Evolutionary conservation across 2,888 invertebrate species (phyloP), one percentile per base, ranked within the genome.

Genomic region (Scaptomyza tumidula): DNA sequence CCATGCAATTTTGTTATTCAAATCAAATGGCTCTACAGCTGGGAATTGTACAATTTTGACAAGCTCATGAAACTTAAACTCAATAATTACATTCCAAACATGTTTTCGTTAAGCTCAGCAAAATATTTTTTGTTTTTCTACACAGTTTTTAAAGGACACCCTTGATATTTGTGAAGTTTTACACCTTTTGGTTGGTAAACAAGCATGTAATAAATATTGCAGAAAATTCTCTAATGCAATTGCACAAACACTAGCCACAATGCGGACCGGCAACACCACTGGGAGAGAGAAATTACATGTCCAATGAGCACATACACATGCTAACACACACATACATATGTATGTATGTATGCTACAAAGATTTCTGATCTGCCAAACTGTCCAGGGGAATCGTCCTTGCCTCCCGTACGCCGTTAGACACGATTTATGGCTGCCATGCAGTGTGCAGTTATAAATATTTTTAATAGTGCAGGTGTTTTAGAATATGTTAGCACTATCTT

Each of bases 201-300:
- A 75, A 62, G 62, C 46, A 54, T 53, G 61, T 71, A 62, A 75
- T 76, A 75, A 76, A 75, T 75, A 59, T 75, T 76, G 39, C 33
- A 76, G 45, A 29, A 72, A 75, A 78, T 61, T 75, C 75, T 75
- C 72, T 66, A 72, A 84, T 78, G 79, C 70, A 81, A 75, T 75
- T 75, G 50, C 78, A 84, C 65, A 72, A 78, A 64, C 66, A 66
- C 37, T 59, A 55, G 59, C 80, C 79, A 48, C 63, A 49, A 24
- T 58, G 49, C 49, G 56, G 45, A 73, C 52, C 61, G 56, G 66
- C 66, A 70, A 70, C 57, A 66, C 63, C 60, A 58, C 56, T 59
- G 19, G 44, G 33, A 56, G 55, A 56, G 55, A 52, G 58, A 75
- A 64, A 75, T 64, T 55, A 58, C 57, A 29, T 45, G 50, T 33